Base-by-base conservation (phyloP, 2,113 vertebrate species). In the Heterochromis multidens region DNA sequence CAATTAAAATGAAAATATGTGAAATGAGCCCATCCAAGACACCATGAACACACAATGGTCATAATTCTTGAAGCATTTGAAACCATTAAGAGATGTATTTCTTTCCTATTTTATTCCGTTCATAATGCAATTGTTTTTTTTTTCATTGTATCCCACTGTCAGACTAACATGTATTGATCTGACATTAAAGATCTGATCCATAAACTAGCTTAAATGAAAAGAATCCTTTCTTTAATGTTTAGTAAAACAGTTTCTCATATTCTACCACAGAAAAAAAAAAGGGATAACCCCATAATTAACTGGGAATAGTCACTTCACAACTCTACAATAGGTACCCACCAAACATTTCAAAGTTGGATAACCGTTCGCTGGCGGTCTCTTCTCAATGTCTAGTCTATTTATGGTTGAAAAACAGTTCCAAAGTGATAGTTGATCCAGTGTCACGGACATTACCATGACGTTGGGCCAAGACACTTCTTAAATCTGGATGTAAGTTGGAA, bases 241-340 rank as follows among this genome's bases (percentile, higher is more conserved):
- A 61, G 12, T 35, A n/a, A 21, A 52, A 40, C 9, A 31, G 13
- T n/a, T 78, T 37, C 65, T 81, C 27, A 86, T 60, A 43, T 57
- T 81, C 56, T 76, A 59, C 74, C 77, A 81, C 10, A 19, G 31
- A 11, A 35, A 19, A 62, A 40, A n/a, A 17, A 9, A 65, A 65
- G 35, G 62, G 3, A 19, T 23, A 62, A 49, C 16, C 5, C 23
- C 16, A 19, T 83, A 89, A 78, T 29, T 31, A 46, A 46, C 13
- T 84, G 80, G 57, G 58, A 70, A 84, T 79, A 84, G 23, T n/a
- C 80, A 83, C 72, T 82, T 93, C 90, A 94, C 93, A 82, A 90
- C 79, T 87, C 85, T 86, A 46, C 91, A 91, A 92, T 87, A 92
- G 84, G 9, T 10, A 8, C 9, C 8, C 8, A 3, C 9, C 35